Evolutionary conservation across 2,888 invertebrate genomes (phyloP), one percentile per base, ranked within the genome.

Genomic region (Tridacna crocea): DNA sequence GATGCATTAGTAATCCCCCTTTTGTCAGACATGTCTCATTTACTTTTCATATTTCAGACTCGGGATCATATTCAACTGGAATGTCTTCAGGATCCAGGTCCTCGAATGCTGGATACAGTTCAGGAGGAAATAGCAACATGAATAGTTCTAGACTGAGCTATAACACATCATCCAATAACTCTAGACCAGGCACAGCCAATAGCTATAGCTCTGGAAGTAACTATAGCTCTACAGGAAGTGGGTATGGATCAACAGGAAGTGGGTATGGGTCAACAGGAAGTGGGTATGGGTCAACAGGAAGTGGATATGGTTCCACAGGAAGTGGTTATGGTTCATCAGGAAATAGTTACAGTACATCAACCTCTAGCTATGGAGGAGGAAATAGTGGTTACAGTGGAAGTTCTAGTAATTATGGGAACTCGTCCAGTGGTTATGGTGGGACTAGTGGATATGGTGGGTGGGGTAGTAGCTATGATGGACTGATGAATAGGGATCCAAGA

Each of bases 201-300:
- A 55, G 55, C 26, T n/a, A 48, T 48, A 36, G 36, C 36, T 73
- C 17, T 26, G 65, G 79, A 60, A 68, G 76, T 66, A 47, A 48
- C 51, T 61, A 47, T 24, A 78, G 72, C 19, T 26, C 66, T 19
- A 36, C 77, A 68, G 82, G 75, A 70, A 66, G 72, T 10, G 61
- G 66, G 0, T 76, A 26, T 27, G 58, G 68, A n/a, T 55, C 76
- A 58, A 58, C 47, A 24, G 72, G 60, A 13, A 27, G 36, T 58
- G 61, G 66, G 0, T 76, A 26, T 27, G 58, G 68, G 13, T 55
- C 76, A 58, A 58, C 47, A 24, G 72, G 60, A 13, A 27, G 36
- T 58, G 22, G 36, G 0, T 60, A 46, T 19, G 61, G 60, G 15
- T 68, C 76, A n/a, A n/a, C 61, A 63, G 27, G 63, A 13, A 27